phyloP scores from a whole-genome alignment of 2,113 vertebrate genomes.

The Saguinus midas region DNA sequence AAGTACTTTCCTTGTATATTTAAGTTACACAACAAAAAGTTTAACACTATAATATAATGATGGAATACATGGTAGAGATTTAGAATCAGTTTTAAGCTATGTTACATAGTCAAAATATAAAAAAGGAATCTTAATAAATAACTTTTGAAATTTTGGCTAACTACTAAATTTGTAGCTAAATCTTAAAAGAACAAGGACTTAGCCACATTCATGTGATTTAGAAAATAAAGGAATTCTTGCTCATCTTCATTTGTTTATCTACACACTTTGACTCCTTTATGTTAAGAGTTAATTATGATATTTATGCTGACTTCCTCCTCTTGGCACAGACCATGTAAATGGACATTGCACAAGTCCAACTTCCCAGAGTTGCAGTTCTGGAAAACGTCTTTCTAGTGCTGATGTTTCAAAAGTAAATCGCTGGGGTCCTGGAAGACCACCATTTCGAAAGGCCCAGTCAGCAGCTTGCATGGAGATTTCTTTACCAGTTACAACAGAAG shows the following conservation, averaged over 20 bases:
- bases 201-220: background rate
- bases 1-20: constrained; percentile 11
- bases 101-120: constrained; percentile 1
- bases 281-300: constrained; percentile 56
- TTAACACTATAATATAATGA: background rate
- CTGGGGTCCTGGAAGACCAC: constrained; percentile 94
- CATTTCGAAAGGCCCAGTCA: constrained; percentile 99
- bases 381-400: constrained; percentile 91
- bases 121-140: constrained; percentile 32
- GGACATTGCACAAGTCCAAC: constrained; percentile 98
- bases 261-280: constrained; percentile 22
- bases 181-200: constrained; percentile 28
- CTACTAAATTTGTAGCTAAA: constrained; percentile 39
- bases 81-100: constrained; percentile 36
- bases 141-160: background rate
- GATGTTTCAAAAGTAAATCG: constrained; percentile 94
- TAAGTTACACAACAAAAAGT: constrained; percentile 52
- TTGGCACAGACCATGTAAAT: constrained; percentile 96
- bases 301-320: constrained; percentile 62
- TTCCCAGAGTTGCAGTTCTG: constrained; percentile 92
- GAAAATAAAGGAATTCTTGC: constrained; percentile 1
- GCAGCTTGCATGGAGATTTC: constrained; percentile 99
- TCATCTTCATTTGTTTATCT: constrained; percentile 38
- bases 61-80: background rate
- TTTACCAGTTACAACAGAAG: constrained; percentile 97